Evolutionary conservation across 1,140 invertebrate species (phyloP).

Genomic region (Drosophila yakuba): DNA sequence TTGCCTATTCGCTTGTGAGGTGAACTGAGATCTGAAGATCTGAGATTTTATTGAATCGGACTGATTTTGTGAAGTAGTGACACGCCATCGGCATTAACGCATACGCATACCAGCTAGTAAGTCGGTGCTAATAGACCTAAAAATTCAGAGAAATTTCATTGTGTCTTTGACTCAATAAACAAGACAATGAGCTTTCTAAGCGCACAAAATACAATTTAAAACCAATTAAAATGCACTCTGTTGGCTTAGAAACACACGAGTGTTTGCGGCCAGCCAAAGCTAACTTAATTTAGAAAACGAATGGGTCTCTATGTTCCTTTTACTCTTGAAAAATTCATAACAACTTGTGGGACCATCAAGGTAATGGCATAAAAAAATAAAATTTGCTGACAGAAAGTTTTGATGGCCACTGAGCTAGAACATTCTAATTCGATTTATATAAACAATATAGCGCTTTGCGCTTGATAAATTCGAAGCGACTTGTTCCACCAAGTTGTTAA

Average conservation of each 20-base stretch:
- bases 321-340: too few relatives aligned
- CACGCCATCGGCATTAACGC: not conserved
- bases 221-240: too few relatives aligned
- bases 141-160: constrained; percentile 1
- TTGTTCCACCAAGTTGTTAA: constrained; percentile 49
- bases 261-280: too few relatives aligned
- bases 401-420: not conserved
- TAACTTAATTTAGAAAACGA: too few relatives aligned
- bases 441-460: constrained; percentile 2
- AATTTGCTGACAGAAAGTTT: constrained; percentile 1
- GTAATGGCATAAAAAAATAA: not conserved
- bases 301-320: too few relatives aligned
- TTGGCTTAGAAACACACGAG: too few relatives aligned
- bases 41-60: constrained; percentile 9
- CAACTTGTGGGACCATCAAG: too few relatives aligned
- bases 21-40: constrained; percentile 4
- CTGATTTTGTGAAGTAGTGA: constrained; percentile 21
- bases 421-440: constrained; percentile 25
- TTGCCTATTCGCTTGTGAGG: not conserved
- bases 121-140: constrained; percentile 21
- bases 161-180: not conserved
- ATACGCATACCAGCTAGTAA: constrained; percentile 15
- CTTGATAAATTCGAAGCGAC: constrained; percentile 9
- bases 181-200: not conserved
- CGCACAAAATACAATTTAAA: constrained; percentile 6